phyloP scores from a whole-genome alignment of 2,113 vertebrate genomes.

The Salvelinus sp. region DNA sequence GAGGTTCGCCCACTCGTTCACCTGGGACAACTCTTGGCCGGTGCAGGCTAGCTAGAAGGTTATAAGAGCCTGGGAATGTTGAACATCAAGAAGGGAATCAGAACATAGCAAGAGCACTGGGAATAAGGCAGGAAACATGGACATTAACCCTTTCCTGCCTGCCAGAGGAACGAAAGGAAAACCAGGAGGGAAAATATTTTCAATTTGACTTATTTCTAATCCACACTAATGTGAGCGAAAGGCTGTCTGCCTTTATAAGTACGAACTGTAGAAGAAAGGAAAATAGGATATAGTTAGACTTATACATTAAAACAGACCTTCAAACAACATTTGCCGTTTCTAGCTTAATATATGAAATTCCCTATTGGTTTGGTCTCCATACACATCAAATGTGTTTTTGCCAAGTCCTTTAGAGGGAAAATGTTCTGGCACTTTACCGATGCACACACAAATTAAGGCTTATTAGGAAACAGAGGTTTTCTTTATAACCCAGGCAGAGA shows the following conservation, averaged over 20 bases:
- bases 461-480: conserved; percentile 51
- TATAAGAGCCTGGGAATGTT: conserved; percentile 98
- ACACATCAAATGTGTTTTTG: no score
- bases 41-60: conserved; percentile 83
- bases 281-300: background rate
- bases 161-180: conserved; percentile 60
- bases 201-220: conserved; percentile 43
- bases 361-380: no score
- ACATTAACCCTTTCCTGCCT: conserved; percentile 91
- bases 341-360: no score
- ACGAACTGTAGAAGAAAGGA: background rate
- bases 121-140: conserved; percentile 93
- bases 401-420: no score
- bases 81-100: conserved; percentile 95
- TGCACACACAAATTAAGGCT: conserved; percentile 22
- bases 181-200: conserved; percentile 33
- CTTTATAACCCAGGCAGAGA: conserved; percentile 25
- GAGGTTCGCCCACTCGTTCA: conserved; percentile 90
- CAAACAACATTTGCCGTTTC: background rate
- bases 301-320: conserved; percentile 5
- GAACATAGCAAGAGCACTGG: conserved; percentile 84
- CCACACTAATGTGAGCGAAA: conserved; percentile 35
- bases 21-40: conserved; percentile 92
- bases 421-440: no score
- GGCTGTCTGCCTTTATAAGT: conserved; percentile 21